phyloP scores from a whole-genome alignment of 1,140 invertebrate genomes.

The Drosophila kikkawai region DNA sequence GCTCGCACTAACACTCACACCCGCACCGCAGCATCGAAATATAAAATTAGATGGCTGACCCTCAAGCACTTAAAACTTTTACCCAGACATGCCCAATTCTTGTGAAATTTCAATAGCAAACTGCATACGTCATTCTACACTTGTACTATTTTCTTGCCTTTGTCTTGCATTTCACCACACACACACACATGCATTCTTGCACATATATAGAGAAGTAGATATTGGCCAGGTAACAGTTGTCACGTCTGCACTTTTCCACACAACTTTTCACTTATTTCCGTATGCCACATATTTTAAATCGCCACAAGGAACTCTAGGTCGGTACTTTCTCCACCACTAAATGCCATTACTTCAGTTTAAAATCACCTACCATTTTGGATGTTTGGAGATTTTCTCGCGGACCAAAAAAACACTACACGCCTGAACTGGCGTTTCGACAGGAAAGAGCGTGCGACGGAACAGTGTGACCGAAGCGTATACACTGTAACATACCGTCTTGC shows the following conservation, averaged over 20 bases:
- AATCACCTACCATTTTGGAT: conserved; percentile 93
- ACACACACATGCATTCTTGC: conserved; percentile 20
- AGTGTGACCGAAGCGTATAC: background rate
- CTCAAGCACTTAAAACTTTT: conserved; percentile 36
- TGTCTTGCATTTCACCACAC: conserved; percentile 73
- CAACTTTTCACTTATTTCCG: conserved; percentile 13
- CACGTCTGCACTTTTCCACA: conserved; percentile 56
- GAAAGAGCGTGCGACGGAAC: conserved; percentile 85
- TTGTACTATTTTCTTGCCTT: conserved; percentile 64
- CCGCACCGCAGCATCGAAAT: background rate
- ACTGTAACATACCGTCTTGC: background rate
- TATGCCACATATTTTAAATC: conserved; percentile 36
- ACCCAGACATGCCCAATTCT: conserved; percentile 28
- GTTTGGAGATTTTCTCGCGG: conserved; percentile 90
- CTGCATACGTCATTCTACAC: conserved; percentile 74
- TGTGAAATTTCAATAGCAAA: conserved; percentile 59
- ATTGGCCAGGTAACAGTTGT: conserved; percentile 30
- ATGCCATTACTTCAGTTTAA: conserved; percentile 32
- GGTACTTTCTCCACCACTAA: background rate
- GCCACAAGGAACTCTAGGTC: background rate
- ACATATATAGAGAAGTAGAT: conserved; percentile 22
- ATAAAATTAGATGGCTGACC: conserved; percentile 23
- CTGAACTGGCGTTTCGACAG: conserved; percentile 92
- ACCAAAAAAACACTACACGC: conserved; percentile 90
- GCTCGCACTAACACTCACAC: conserved; percentile 9